These are phyloP conservation scores for Tribolium madens DNA, from an alignment of 1,140 invertebrate genomes.

Conservation along the genomic window DNA sequence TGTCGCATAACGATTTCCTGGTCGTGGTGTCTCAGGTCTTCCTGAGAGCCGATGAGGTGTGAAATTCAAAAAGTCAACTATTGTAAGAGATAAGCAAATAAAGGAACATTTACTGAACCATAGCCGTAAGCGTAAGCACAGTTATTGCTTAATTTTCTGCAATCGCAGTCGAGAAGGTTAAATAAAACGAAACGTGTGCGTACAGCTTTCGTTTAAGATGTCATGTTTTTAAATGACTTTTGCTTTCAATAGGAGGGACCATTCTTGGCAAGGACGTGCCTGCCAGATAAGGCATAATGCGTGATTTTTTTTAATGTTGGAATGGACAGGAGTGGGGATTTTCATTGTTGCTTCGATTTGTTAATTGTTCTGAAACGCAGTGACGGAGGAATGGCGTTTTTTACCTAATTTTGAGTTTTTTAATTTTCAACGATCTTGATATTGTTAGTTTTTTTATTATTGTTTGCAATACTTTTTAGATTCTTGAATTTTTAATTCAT, in stretches of 20 bases:
- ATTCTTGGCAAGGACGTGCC: constrained; percentile 22
- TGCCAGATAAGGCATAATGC: constrained; percentile 2
- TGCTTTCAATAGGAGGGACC: neutral
- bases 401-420: too few species aligned
- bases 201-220: constrained; percentile 2
- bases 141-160: constrained; percentile 14
- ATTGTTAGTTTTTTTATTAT: too few species aligned
- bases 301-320: constrained; percentile 6
- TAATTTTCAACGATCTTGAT: too few species aligned
- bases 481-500: too few species aligned
- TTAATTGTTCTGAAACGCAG: neutral
- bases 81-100: neutral
- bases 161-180: constrained; percentile 4
- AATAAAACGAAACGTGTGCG: neutral
- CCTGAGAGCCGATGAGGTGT: too few species aligned
- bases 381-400: neutral
- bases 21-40: too few species aligned
- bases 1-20: too few species aligned
- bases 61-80: neutral
- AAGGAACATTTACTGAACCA: neutral
- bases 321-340: neutral
- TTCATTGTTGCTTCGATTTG: neutral
- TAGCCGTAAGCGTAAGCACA: neutral
- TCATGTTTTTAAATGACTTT: neutral
- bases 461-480: too few species aligned